Evolutionary conservation across 2,888 invertebrate genomes (phyloP), one percentile per base, ranked within the genome.

Genomic region (Horisme vitalbata): DNA sequence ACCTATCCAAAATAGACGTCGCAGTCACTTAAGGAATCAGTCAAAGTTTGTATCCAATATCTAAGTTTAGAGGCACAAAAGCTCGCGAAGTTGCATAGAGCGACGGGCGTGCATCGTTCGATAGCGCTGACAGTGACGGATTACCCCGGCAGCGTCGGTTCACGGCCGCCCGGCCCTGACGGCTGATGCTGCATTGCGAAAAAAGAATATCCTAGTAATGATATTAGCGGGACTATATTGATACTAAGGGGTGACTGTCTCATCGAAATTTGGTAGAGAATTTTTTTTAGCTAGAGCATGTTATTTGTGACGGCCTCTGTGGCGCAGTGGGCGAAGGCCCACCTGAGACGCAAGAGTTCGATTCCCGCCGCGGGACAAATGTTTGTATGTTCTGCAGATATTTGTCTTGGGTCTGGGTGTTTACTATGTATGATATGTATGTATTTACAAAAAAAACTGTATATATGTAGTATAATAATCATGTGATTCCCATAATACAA

Each of bases 41-140:
- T 83, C 79, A 76, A 81, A 84, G 76, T 84, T 83, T 81, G 74
- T 82, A 83, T 80, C 81, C 79, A 82, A 84, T 49, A 44, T 50
- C 57, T 55, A 57, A 57, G 57, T 57, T 57, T 57, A 50, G 37
- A 43, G 56, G 41, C 43, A 45, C 34, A 43, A 44, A 41, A 45
- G 45, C 50, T 32, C 36, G 41, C 43, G 33, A 55, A 50, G 57
- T 50, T 57, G 57, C 57, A 57, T 52, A 54, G 57, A 47, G 47
- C 62, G 64, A 55, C 68, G 71, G 69, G 72, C 74, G 75, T 79
- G 79, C 79, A 79, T 68, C 80, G 83, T 71, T 83, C 82, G 83
- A 83, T 83, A 83, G 72, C 79, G 74, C 60, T 75, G 83, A 83
- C 83, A 81, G 79, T 83, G 83, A 84, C 68, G 71, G 83, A 84